Percentiles rank a stretch among this genome's conserved stretches.
These are phyloP conservation scores for Ictalurus punctatus DNA, from an alignment of 2,113 vertebrate genomes.

Conservation along the genomic window DNA sequence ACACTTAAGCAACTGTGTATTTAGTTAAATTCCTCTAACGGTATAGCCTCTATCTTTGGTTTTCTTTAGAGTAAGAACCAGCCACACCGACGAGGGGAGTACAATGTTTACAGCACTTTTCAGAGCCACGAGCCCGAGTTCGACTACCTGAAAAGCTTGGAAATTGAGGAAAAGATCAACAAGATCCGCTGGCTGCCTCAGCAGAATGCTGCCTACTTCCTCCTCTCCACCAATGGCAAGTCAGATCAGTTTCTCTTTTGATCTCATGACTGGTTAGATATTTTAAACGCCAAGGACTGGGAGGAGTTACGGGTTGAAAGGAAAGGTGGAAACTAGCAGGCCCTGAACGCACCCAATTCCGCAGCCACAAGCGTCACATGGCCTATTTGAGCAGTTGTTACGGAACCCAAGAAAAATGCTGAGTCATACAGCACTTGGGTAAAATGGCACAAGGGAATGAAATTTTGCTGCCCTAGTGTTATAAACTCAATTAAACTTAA, in stretches of 20 bases:
- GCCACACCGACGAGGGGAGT: constrained; percentile 85
- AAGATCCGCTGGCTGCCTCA: constrained; percentile 92
- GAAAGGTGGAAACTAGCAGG: background rate
- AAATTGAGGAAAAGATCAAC: constrained; percentile 93
- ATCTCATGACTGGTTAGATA: background rate
- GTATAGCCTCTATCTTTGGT: background rate
- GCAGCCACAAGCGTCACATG: background rate
- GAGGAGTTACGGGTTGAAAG: background rate
- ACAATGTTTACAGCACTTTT: constrained; percentile 95
- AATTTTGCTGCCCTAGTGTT: constrained; percentile 15
- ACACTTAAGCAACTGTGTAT: background rate
- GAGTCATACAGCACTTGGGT: background rate
- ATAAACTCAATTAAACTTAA: constrained; percentile 15
- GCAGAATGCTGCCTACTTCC: constrained; percentile 87
- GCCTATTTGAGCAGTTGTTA: background rate
- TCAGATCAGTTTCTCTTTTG: background rate
- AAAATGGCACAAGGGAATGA: background rate
- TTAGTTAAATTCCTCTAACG: background rate
- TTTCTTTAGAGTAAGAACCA: constrained; percentile 83
- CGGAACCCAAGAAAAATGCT: background rate
- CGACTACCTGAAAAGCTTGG: constrained; percentile 91
- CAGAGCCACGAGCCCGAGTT: constrained; percentile 93
- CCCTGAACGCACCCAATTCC: background rate
- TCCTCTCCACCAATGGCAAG: constrained; percentile 87
- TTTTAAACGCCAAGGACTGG: background rate